Evolutionary conservation across 2,113 vertebrate genomes (phyloP).

Genomic region (Calyptomena viridis): DNA sequence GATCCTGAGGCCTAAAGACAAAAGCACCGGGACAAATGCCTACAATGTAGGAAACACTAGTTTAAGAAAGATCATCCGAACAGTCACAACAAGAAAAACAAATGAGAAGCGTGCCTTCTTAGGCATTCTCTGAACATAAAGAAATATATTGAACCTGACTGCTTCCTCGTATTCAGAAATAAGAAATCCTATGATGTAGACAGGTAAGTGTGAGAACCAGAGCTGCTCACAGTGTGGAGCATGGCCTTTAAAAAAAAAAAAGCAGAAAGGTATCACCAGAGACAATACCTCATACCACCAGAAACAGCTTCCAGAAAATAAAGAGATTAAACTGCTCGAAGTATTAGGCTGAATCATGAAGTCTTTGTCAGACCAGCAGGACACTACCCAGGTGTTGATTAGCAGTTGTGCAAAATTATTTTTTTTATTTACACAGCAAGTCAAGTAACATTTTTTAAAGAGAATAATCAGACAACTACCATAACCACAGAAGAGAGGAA

Average conservation of each 20-base stretch:
- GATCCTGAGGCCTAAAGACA: neutral
- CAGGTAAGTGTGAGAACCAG: neutral
- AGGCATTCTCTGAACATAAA: neutral
- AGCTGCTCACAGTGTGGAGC: neutral
- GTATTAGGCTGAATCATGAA: neutral
- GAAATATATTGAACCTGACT: neutral
- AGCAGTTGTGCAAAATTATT: neutral
- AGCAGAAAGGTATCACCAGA: neutral
- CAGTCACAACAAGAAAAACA: neutral
- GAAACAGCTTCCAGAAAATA: neutral
- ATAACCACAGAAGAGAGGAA: neutral
- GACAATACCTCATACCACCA: neutral
- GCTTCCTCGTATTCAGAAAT: neutral
- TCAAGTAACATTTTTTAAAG: neutral
- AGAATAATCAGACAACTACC: neutral
- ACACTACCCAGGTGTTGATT: neutral
- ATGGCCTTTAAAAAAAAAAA: neutral
- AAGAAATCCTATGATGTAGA: neutral
- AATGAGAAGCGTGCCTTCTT: neutral
- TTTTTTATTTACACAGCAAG: neutral
- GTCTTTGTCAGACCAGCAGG: neutral
- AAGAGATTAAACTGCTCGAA: neutral
- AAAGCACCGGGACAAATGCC: neutral
- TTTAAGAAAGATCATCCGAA: neutral
- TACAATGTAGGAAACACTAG: neutral